Evolutionary conservation across 1,140 invertebrate species (phyloP).

Genomic region (Archegozetes longisetosus): DNA sequence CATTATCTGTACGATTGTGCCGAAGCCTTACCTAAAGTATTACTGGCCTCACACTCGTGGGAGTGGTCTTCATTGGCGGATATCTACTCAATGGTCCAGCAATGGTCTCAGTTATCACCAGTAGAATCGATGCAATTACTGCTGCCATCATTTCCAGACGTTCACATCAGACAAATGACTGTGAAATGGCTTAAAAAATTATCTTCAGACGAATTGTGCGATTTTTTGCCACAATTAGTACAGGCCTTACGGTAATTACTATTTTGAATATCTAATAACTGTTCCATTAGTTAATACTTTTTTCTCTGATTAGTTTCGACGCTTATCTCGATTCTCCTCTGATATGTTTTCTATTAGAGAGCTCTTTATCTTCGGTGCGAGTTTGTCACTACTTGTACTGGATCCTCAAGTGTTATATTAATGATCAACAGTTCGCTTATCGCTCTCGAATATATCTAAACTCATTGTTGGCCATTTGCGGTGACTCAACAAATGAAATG

Average conservation of each 20-base stretch:
- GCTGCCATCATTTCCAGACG: slow-evolving; percentile 78
- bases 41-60: slow-evolving; percentile 76
- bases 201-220: slow-evolving; percentile 67
- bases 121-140: slow-evolving; percentile 78
- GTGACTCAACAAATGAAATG: slow-evolving; percentile 58
- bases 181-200: slow-evolving; percentile 60
- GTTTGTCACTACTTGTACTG: slow-evolving; percentile 91
- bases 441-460: slow-evolving; percentile 68
- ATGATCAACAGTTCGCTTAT: slow-evolving; percentile 33
- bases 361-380: slow-evolving; percentile 64
- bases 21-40: slow-evolving; percentile 71
- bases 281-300: too few relatives aligned
- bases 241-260: slow-evolving; percentile 55
- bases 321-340: slow-evolving; percentile 75
- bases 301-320: slow-evolving; percentile 62
- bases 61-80: slow-evolving; percentile 67
- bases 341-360: slow-evolving; percentile 60
- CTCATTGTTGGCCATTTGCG: slow-evolving; percentile 65
- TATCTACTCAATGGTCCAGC: slow-evolving; percentile 59
- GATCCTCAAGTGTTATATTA: slow-evolving; percentile 44
- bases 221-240: slow-evolving; percentile 81
- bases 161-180: slow-evolving; percentile 63
- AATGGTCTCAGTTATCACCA: slow-evolving; percentile 63
- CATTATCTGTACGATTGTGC: slow-evolving; percentile 70
- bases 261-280: neutral